A percentile compares a stretch with the other conserved stretches of the same genome.
Evolutionary conservation across 2,888 invertebrate species (phyloP).

Genomic region (Trissolcus japonicus): DNA sequence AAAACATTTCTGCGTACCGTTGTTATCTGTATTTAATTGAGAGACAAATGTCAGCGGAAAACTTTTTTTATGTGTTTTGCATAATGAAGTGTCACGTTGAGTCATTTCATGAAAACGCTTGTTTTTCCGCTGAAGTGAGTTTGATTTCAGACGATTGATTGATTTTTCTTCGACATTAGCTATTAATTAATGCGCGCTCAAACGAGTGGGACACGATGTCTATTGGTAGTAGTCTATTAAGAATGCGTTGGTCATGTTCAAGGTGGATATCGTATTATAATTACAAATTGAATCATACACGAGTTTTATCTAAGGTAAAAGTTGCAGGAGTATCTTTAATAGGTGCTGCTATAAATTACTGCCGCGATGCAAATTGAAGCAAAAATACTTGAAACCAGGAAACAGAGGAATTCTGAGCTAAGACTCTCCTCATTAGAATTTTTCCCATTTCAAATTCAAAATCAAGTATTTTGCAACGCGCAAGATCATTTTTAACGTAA

Average conservation of each 20-base stretch:
- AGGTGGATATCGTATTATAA: conserved; percentile 58
- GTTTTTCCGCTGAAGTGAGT: background rate
- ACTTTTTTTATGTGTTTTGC: no score
- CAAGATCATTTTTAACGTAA: background rate
- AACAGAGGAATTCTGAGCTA: background rate
- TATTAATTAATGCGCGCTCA: conserved; percentile 41
- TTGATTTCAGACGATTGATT: conserved; percentile 12
- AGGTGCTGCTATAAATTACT: conserved; percentile 42
- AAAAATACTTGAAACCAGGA: conserved; percentile 28
- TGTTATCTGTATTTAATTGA: no score
- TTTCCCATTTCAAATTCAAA: conserved; percentile 6
- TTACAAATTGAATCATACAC: conserved; percentile 57
- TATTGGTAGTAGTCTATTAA: conserved; percentile 49
- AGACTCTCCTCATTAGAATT: conserved; percentile 2
- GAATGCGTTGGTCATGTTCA: conserved; percentile 58
- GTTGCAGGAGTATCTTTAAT: conserved; percentile 47
- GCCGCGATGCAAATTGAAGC: conserved; percentile 34
- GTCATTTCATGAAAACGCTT: conserved; percentile 5
- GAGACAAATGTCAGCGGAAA: no score
- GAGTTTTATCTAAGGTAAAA: conserved; percentile 54
- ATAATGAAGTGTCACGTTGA: conserved; percentile 3
- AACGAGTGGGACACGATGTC: conserved; percentile 42
- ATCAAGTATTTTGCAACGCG: background rate
- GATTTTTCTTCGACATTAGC: conserved; percentile 24
- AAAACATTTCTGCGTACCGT: no score